Conservation (phyloP, 2,888 invertebrate species). For the Agrotis exclamationis region DNA sequence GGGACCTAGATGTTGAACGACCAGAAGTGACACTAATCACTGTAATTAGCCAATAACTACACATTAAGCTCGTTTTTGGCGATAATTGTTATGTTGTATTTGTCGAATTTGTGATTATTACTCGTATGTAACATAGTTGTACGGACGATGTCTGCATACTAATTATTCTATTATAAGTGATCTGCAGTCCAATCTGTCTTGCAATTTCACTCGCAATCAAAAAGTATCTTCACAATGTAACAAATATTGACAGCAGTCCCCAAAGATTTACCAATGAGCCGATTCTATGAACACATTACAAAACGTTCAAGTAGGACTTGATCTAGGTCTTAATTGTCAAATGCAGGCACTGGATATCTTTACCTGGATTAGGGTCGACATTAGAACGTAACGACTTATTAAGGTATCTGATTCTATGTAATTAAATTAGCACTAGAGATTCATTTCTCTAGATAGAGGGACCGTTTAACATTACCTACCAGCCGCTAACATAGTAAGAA, state of each 20-base stretch:
- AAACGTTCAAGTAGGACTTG: constrained; percentile 17
- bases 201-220: neutral
- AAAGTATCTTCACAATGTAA: neutral
- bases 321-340: constrained; percentile 24
- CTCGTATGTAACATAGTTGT: no score
- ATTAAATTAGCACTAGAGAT: neutral
- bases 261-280: neutral
- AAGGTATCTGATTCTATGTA: neutral
- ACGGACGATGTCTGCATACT: neutral
- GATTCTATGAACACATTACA: neutral
- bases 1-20: constrained; percentile 51
- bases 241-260: neutral
- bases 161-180: neutral
- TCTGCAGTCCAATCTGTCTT: neutral
- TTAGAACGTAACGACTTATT: neutral
- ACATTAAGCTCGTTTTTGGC: constrained; percentile 16
- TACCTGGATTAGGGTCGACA: constrained; percentile 17
- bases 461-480: neutral
- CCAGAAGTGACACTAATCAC: constrained; percentile 60
- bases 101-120: neutral
- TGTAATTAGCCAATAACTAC: constrained; percentile 30
- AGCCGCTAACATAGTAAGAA: neutral
- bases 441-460: neutral
- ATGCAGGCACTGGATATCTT: constrained; percentile 1
- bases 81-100: neutral